phyloP scores from a whole-genome alignment of 2,888 invertebrate genomes.

The Drosophila melanosoma region DNA sequence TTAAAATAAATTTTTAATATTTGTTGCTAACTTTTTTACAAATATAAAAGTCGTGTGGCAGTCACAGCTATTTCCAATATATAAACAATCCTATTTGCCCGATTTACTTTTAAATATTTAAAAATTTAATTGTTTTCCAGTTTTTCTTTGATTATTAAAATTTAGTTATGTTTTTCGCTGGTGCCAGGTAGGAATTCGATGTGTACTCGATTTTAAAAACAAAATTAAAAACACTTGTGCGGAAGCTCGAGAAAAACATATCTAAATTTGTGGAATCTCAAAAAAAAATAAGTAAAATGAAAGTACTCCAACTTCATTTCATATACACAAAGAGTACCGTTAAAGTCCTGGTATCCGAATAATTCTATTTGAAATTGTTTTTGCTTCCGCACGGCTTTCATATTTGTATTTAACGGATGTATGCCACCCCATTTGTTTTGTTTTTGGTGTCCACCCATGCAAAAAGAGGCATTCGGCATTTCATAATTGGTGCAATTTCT shows the following conservation, averaged over 20 bases:
- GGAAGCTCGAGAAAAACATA: not conserved
- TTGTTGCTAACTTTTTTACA: too few species aligned
- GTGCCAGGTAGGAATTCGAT: not conserved
- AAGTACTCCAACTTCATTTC: not conserved
- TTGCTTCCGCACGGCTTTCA: not conserved
- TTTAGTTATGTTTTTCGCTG: too few species aligned
- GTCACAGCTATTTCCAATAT: not conserved
- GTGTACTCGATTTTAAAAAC: not conserved
- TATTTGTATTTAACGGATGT: slow-evolving; percentile 33
- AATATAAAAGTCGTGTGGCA: not conserved
- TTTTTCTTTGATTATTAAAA: not conserved
- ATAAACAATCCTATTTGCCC: not conserved
- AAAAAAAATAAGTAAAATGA: not conserved
- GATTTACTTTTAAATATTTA: not conserved
- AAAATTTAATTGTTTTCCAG: not conserved
- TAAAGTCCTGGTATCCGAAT: slow-evolving; percentile 12
- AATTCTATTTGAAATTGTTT: slow-evolving; percentile 35
- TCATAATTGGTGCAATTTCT: slow-evolving; percentile 81
- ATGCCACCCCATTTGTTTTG: slow-evolving; percentile 43
- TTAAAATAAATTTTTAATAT: too few species aligned
- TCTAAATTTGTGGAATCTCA: not conserved
- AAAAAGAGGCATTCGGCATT: slow-evolving; percentile 53
- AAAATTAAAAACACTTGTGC: not conserved
- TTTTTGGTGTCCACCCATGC: slow-evolving; percentile 25
- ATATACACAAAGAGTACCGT: not conserved